A percentile compares a stretch with the other conserved stretches of the same genome.
Evolutionary conservation across 2,888 invertebrate species (phyloP).

Genomic region (Apamea epomidion): DNA sequence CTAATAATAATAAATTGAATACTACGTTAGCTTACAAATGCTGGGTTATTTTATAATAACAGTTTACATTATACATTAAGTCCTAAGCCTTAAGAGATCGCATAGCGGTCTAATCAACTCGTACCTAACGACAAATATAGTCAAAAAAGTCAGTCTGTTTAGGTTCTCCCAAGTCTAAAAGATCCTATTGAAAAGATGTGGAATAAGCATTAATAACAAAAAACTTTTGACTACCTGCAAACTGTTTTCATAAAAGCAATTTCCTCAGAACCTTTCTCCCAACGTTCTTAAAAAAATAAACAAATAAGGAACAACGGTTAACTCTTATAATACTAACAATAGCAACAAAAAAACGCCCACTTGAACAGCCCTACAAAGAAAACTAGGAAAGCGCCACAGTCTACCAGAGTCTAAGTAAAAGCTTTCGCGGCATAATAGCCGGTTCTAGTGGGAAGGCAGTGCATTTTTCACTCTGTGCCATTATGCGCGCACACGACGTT

Average conservation of each 20-base stretch:
- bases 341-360: constrained; percentile 42
- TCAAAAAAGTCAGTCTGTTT: too few species aligned
- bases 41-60: too few species aligned
- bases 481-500: constrained; percentile 67
- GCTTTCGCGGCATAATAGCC: constrained; percentile 56
- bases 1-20: too few species aligned
- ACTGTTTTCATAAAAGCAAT: constrained; percentile 6
- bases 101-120: too few species aligned
- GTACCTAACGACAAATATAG: too few species aligned
- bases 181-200: not conserved
- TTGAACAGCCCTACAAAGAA: constrained; percentile 49
- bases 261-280: not conserved
- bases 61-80: too few species aligned
- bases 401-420: constrained; percentile 59
- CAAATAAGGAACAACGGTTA: constrained; percentile 18
- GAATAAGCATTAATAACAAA: not conserved
- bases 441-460: constrained; percentile 50
- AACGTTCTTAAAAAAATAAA: not conserved
- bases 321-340: constrained; percentile 31
- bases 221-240: not conserved
- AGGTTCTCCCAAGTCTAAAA: too few species aligned
- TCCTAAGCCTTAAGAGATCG: too few species aligned
- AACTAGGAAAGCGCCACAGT: constrained; percentile 43
- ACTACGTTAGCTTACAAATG: too few species aligned
- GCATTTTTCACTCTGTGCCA: constrained; percentile 66